Evolutionary conservation across 2,888 invertebrate species (phyloP).

Genomic region (Ypsolopha sequella): DNA sequence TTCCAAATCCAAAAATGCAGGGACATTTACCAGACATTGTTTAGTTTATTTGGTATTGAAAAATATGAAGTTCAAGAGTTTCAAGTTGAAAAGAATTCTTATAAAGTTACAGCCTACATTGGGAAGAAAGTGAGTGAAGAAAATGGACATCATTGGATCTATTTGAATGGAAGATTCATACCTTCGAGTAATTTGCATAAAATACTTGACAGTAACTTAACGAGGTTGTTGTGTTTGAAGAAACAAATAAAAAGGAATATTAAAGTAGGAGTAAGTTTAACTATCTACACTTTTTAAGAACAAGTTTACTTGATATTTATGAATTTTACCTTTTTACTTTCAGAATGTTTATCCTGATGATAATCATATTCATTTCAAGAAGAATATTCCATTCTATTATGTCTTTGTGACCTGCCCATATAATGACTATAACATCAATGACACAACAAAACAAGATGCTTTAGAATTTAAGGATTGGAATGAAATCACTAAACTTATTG

Average conservation of each 20-base stretch:
- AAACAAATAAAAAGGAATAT: slow-evolving; percentile 10
- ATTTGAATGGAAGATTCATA: slow-evolving; percentile 74
- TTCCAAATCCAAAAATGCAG: slow-evolving; percentile 71
- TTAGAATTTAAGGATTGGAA: slow-evolving; percentile 71
- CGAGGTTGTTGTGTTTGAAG: slow-evolving; percentile 16
- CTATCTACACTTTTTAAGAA: no score
- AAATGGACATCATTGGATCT: slow-evolving; percentile 69
- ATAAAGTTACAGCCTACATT: slow-evolving; percentile 70
- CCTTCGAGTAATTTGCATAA: slow-evolving; percentile 51
- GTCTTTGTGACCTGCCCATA: slow-evolving; percentile 69
- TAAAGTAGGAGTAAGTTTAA: slow-evolving; percentile 27
- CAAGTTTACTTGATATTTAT: no score
- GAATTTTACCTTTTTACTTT: slow-evolving; percentile 7
- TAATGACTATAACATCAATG: slow-evolving; percentile 62
- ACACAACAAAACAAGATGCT: slow-evolving; percentile 51
- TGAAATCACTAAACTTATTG: slow-evolving; percentile 32
- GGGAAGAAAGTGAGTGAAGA: slow-evolving; percentile 34
- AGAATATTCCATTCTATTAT: slow-evolving; percentile 52
- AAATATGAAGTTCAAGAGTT: slow-evolving; percentile 44
- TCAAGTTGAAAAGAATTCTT: slow-evolving; percentile 46
- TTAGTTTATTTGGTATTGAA: slow-evolving; percentile 32
- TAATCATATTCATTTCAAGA: slow-evolving; percentile 17
- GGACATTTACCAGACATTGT: slow-evolving; percentile 64
- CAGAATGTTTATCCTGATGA: slow-evolving; percentile 19
- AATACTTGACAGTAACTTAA: slow-evolving; percentile 27